Conservation (phyloP, 2,113 vertebrate genomes). For the Ranitomeya imitator region DNA sequence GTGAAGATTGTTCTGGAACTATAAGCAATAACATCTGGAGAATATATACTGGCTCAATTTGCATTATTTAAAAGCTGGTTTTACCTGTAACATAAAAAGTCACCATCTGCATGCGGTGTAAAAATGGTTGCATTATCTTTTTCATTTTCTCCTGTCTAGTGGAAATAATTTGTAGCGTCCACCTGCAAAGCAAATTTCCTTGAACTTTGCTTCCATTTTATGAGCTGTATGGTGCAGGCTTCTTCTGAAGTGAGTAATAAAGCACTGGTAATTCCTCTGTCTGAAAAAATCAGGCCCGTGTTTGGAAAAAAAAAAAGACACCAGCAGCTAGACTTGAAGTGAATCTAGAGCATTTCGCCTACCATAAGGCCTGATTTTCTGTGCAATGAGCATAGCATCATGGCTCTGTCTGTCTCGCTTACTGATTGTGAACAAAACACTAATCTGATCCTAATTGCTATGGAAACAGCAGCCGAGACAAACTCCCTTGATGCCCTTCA, state of each 20-base stretch:
- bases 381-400: conserved; percentile 58
- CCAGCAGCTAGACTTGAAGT: conserved; percentile 46
- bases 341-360: conserved; percentile 50
- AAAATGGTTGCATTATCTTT: conserved; percentile 16
- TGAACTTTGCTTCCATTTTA: conserved; percentile 34
- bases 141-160: conserved; percentile 19
- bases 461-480: conserved; percentile 85
- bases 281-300: conserved; percentile 17
- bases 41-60: neutral
- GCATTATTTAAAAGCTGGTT: neutral
- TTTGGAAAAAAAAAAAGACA: neutral
- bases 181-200: conserved; percentile 26
- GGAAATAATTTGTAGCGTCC: conserved; percentile 30
- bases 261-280: conserved; percentile 38
- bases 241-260: conserved; percentile 39
- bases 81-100: neutral
- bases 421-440: conserved; percentile 66
- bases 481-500: conserved; percentile 68
- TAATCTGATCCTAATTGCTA: conserved; percentile 78
- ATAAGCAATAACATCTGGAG: neutral
- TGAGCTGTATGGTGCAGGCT: conserved; percentile 22
- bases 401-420: conserved; percentile 64
- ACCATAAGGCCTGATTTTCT: conserved; percentile 45
- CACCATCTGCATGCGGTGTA: neutral
- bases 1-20: neutral